Percentiles rank a stretch among this genome's conserved stretches.
Evolutionary conservation across 2,888 invertebrate genomes (phyloP).

Genomic region (Tridacna gigas): DNA sequence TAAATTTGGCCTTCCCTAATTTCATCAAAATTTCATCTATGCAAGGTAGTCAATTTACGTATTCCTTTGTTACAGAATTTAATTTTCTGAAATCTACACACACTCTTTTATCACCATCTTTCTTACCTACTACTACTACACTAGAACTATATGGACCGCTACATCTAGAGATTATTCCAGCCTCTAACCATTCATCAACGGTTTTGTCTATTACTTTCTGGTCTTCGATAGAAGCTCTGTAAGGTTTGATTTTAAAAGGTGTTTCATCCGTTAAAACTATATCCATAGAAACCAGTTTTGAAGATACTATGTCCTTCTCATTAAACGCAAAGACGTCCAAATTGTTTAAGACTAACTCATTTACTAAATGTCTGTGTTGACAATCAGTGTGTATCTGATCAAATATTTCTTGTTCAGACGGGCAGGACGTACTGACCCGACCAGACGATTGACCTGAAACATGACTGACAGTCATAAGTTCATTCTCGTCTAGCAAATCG

Average conservation of each 20-base stretch:
- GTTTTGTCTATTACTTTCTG: slow-evolving; percentile 12
- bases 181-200: neutral
- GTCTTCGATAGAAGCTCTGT: neutral
- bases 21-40: slow-evolving; percentile 19
- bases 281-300: slow-evolving; percentile 5
- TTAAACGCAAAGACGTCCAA: slow-evolving; percentile 29
- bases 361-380: neutral
- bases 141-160: neutral
- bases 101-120: slow-evolving; percentile 7
- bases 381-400: slow-evolving; percentile 1
- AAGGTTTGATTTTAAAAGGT: neutral
- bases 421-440: neutral
- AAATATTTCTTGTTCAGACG: neutral
- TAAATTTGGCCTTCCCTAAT: slow-evolving; percentile 11
- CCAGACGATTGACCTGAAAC: neutral
- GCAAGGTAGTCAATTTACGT: neutral
- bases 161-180: slow-evolving; percentile 16
- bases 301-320: slow-evolving; percentile 2
- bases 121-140: slow-evolving; percentile 15
- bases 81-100: slow-evolving; percentile 21
- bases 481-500: no score
- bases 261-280: slow-evolving; percentile 10
- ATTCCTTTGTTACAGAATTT: slow-evolving; percentile 6
- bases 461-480: neutral
- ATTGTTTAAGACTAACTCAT: slow-evolving; percentile 16